phyloP scores from a whole-genome alignment of 2,113 vertebrate species.

The Drymodes brunneopygia region DNA sequence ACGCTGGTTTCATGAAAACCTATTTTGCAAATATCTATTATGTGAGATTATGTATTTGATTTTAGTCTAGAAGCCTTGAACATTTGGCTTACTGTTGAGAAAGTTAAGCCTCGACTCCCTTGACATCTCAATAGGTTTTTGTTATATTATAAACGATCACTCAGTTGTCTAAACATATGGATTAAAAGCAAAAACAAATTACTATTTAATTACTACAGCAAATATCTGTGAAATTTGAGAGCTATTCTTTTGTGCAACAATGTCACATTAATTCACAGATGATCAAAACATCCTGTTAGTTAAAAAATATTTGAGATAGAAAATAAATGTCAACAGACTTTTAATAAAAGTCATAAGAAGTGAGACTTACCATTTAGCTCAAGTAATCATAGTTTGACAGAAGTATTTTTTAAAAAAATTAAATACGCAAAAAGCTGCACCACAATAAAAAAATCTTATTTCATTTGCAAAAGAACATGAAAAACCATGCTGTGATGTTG shows the following conservation, averaged over 20 bases:
- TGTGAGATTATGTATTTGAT: background rate
- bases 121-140: constrained; percentile 13
- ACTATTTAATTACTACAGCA: constrained; percentile 42
- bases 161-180: constrained; percentile 46
- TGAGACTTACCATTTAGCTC: background rate
- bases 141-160: constrained; percentile 26
- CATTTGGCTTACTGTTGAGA: constrained; percentile 5
- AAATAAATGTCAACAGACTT: background rate
- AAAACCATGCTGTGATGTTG: background rate
- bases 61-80: background rate
- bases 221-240: constrained; percentile 38
- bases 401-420: background rate
- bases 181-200: constrained; percentile 51
- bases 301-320: background rate
- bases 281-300: constrained; percentile 1
- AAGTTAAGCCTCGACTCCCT: background rate
- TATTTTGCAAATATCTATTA: constrained; percentile 4
- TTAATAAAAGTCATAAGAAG: background rate
- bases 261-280: background rate
- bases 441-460: background rate
- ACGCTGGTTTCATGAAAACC: background rate
- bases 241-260: constrained; percentile 11
- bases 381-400: background rate
- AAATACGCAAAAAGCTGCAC: background rate
- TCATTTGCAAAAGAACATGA: background rate